A percentile compares a stretch with the other conserved stretches of the same genome.
Evolutionary conservation across 2,888 invertebrate species (phyloP).

Genomic region (Drosophila sordidapex): DNA sequence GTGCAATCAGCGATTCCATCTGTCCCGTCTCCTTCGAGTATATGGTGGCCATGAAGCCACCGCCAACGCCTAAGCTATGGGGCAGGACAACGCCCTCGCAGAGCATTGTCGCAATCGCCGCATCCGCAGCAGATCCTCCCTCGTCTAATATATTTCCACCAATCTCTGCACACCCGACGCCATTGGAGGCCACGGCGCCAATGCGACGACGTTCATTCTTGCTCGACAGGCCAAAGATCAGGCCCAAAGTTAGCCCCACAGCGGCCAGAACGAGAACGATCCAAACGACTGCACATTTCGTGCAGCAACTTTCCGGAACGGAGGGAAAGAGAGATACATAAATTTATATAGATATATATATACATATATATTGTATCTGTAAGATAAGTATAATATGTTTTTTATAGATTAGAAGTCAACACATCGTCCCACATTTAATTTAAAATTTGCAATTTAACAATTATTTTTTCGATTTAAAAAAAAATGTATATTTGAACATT

Average conservation of each 20-base stretch:
- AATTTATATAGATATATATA: background rate
- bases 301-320: slow-evolving; percentile 40
- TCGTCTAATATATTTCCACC: slow-evolving; percentile 89
- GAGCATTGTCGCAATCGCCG: slow-evolving; percentile 93
- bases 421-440: background rate
- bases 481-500: background rate
- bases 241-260: slow-evolving; percentile 68
- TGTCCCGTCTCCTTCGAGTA: slow-evolving; percentile 88
- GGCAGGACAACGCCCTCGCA: slow-evolving; percentile 94
- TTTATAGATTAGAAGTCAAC: background rate
- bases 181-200: slow-evolving; percentile 90
- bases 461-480: background rate
- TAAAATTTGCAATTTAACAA: background rate
- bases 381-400: background rate
- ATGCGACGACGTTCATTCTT: slow-evolving; percentile 47
- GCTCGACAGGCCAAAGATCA: slow-evolving; percentile 66
- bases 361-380: background rate
- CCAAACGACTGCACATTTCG: slow-evolving; percentile 69
- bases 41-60: slow-evolving; percentile 94
- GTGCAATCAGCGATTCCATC: slow-evolving; percentile 89
- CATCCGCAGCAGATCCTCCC: slow-evolving; percentile 93
- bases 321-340: background rate
- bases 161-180: slow-evolving; percentile 89
- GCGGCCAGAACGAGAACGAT: slow-evolving; percentile 67
- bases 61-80: slow-evolving; percentile 94